These are phyloP conservation scores for Pygmarrhopalites habei DNA, from an alignment of 1,140 invertebrate genomes.

Conservation along the genomic window DNA sequence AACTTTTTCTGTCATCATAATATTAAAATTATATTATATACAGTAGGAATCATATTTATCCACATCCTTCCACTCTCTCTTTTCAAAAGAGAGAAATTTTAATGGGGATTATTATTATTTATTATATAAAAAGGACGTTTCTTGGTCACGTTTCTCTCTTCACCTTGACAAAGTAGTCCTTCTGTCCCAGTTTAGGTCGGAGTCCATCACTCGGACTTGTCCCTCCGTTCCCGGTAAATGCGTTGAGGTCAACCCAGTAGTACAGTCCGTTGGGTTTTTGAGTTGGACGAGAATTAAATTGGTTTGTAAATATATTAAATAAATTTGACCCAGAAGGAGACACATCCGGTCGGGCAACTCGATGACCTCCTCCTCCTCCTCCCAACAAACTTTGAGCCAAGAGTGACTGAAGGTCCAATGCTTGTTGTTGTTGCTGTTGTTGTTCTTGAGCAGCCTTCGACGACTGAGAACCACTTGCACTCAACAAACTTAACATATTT, in stretches of 20 bases:
- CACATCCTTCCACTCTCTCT: too few relatives aligned
- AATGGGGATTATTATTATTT: too few relatives aligned
- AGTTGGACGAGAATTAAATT: constrained; percentile 3
- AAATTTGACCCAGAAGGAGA: constrained; percentile 24
- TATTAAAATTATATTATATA: too few relatives aligned
- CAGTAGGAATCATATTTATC: too few relatives aligned
- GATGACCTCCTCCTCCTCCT: not conserved
- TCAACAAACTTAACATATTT: constrained; percentile 19
- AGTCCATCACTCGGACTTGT: constrained; percentile 25
- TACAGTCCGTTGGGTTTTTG: constrained; percentile 30
- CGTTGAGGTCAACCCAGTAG: constrained; percentile 38
- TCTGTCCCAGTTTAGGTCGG: constrained; percentile 34
- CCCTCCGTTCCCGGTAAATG: constrained; percentile 27
- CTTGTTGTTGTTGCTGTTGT: not conserved
- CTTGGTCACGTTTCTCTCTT: not conserved
- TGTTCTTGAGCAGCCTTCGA: not conserved
- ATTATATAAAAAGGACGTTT: too few relatives aligned
- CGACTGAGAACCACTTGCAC: not conserved
- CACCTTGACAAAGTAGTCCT: constrained; percentile 35
- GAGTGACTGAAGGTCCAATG: constrained; percentile 14
- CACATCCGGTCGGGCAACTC: constrained; percentile 10
- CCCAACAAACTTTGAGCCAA: constrained; percentile 1
- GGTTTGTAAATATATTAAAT: constrained; percentile 22
- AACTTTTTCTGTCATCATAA: too few relatives aligned
- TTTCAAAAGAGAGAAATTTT: too few relatives aligned